phyloP scores from a whole-genome alignment of 2,113 vertebrate genomes.

The Urocitellus parryii region DNA sequence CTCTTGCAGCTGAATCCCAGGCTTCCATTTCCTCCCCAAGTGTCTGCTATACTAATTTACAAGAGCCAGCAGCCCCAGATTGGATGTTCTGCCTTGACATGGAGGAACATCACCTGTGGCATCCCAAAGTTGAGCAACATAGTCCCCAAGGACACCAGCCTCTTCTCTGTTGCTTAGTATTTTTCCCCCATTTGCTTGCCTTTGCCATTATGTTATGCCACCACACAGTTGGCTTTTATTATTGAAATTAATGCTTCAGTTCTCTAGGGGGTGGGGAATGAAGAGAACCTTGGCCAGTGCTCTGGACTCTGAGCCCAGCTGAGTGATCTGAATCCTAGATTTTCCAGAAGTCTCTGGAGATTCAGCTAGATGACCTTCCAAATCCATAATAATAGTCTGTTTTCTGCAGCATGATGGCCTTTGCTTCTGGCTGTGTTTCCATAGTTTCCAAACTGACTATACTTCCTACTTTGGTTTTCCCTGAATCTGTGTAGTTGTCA shows the following conservation, averaged over 20 bases:
- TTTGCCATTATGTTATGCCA: not conserved
- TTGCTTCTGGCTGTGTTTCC: conserved; percentile 56
- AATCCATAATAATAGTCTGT: not conserved
- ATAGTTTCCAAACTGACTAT: conserved; percentile 46
- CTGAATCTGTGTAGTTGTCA: conserved; percentile 55
- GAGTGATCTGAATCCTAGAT: conserved; percentile 20
- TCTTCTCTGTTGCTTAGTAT: not conserved
- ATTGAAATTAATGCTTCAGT: conserved; percentile 38
- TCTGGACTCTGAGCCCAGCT: not conserved
- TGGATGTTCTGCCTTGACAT: conserved; percentile 2
- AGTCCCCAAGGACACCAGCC: not conserved
- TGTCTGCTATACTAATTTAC: conserved; percentile 15
- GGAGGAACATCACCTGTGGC: not conserved
- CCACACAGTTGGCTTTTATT: conserved; percentile 32
- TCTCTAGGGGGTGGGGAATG: not conserved
- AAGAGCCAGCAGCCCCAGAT: not conserved
- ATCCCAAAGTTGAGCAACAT: not conserved
- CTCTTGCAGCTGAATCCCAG: not conserved
- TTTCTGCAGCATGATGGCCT: conserved; percentile 33
- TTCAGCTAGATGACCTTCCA: conserved; percentile 8
- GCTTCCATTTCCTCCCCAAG: not conserved
- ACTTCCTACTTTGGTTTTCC: conserved; percentile 33
- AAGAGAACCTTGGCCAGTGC: not conserved
- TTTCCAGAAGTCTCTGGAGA: conserved; percentile 21
- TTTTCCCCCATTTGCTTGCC: not conserved